Base-by-base conservation (phyloP, 2,113 vertebrate species). In the Camelus bactrianus region DNA sequence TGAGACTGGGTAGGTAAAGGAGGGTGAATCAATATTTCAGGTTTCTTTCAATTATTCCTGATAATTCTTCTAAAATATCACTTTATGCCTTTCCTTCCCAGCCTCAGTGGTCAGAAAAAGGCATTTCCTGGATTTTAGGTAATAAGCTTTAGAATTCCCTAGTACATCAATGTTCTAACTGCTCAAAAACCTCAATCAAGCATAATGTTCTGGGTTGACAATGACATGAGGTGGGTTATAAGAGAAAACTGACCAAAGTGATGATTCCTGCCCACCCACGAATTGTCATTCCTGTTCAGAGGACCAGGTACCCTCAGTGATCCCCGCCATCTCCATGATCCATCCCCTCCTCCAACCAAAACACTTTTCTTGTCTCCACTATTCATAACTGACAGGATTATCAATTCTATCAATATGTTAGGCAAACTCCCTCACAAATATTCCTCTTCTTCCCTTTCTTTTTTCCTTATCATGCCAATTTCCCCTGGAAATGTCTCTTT, bases 191-290 rank as follows among this genome's bases (percentile, higher is more conserved):
- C 9, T 77, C 28, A 52, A 35, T 65, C 6, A 32, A 6, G 8
- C 8, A 11, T 14, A n/a, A 17, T 69, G 6, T 67, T 70, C 58
- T 67, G 16, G 8, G 17, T 48, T 46, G 38, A 38, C 26, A 79
- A 6, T 52, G 22, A 17, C 11, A 46, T 2, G 26, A 24, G 26
- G 20, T 26, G 20, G 14, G 12, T 50, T 89, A 11, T 28, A 56
- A 22, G n/a, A 67, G 38, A 50, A 67, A 82, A 62, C 9, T 26
- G 56, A 65, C 14, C 10, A 0, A 69, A n/a, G 15, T 24, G 14
- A 35, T n/a, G 38, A 15, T 6, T 7, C 26, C 2, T 8, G 58
- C 1, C 14, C 10, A 70, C n/a, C 3, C 22, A 7, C 0, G 2
- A 6, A 52, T 5, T 26, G 72, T 73, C 30, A 11, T 1, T 0